Conservation (phyloP, 2,888 invertebrate genomes). For the Cephus sareptanus region DNA sequence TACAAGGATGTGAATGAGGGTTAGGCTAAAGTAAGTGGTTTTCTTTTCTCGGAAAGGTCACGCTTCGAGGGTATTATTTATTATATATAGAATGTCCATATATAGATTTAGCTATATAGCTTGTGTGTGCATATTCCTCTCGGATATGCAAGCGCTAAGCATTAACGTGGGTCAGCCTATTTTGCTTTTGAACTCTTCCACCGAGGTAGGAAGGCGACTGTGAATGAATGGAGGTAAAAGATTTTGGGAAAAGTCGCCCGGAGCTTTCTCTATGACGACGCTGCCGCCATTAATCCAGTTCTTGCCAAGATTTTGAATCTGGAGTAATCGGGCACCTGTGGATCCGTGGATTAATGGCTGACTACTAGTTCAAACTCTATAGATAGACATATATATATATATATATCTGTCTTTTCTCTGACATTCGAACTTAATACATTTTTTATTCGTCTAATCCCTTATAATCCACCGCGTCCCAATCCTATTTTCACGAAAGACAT, state of each 20-base stretch:
- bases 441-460: neutral
- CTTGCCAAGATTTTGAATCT: neutral
- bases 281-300: neutral
- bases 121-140: neutral
- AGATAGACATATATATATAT: too few species aligned
- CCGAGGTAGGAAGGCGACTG: neutral
- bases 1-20: neutral
- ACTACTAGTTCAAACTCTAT: neutral
- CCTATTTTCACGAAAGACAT: neutral
- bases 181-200: neutral
- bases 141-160: neutral
- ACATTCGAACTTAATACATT: neutral
- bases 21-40: neutral
- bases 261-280: neutral
- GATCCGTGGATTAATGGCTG: neutral
- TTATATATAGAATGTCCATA: neutral
- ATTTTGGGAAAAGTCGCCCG: neutral
- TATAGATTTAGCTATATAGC: neutral
- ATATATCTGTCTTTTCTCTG: neutral
- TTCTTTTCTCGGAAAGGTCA: neutral
- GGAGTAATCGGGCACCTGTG: conserved; percentile 5
- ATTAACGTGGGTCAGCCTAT: neutral
- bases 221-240: neutral
- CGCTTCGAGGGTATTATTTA: neutral
- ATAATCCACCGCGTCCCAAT: neutral